Conservation (phyloP, 2,888 invertebrate species). For the Oscheius myriophilus region DNA sequence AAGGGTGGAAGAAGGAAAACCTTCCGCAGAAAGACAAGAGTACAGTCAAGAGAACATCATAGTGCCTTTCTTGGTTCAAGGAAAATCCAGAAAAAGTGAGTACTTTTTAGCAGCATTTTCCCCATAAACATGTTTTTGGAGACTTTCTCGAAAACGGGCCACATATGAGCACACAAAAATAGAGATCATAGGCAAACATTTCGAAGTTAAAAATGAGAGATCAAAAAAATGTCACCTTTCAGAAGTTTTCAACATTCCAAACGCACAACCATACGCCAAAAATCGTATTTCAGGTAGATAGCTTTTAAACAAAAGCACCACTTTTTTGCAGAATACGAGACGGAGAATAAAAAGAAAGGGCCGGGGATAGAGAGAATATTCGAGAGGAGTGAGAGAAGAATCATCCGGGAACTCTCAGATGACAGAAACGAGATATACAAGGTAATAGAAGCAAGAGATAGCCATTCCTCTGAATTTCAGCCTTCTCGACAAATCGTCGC, state of each 20-base stretch:
- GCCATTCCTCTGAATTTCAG: neutral
- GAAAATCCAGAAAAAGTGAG: neutral
- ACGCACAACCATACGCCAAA: too few relatives aligned
- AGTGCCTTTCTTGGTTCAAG: neutral
- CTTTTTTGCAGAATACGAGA: too few relatives aligned
- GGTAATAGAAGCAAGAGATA: neutral
- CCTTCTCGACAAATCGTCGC: constrained; percentile 1
- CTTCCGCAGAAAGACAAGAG: neutral
- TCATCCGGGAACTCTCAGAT: constrained; percentile 16
- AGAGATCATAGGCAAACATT: too few relatives aligned
- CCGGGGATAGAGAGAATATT: constrained; percentile 8
- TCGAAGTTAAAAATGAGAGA: too few relatives aligned
- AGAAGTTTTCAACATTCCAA: too few relatives aligned
- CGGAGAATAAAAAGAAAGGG: too few relatives aligned
- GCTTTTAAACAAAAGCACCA: neutral
- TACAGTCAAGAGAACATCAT: neutral
- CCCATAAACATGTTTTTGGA: neutral
- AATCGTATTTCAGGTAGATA: constrained; percentile 2
- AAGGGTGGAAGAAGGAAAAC: neutral
- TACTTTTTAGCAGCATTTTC: neutral
- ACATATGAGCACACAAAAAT: too few relatives aligned
- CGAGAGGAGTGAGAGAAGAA: constrained; percentile 12
- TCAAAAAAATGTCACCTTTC: too few relatives aligned
- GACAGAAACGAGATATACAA: constrained; percentile 4
- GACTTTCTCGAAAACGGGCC: too few relatives aligned